Evolutionary conservation across 2,113 vertebrate species (phyloP).

Genomic region (Columba livia): DNA sequence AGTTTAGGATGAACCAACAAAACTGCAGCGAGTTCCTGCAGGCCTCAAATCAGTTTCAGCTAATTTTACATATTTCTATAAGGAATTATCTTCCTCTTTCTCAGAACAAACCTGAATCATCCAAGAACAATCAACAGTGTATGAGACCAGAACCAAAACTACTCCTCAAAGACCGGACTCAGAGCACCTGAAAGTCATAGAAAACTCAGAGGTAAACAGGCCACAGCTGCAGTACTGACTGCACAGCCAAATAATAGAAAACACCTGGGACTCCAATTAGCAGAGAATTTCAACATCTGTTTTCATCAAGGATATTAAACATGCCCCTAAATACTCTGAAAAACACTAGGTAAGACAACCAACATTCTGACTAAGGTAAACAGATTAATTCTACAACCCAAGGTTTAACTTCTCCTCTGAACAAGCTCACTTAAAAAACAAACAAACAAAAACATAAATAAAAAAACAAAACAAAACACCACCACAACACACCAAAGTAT

Average conservation of each 20-base stretch:
- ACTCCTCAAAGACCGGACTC: background rate
- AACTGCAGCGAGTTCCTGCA: background rate
- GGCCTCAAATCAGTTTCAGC: background rate
- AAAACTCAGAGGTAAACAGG: background rate
- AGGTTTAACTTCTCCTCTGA: background rate
- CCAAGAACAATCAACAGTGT: background rate
- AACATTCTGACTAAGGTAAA: background rate
- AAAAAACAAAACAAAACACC: background rate
- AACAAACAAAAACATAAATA: no score
- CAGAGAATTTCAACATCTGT: background rate
- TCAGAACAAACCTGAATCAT: background rate
- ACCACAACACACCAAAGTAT: no score
- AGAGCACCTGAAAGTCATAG: background rate
- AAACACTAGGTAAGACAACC: background rate
- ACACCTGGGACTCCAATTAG: background rate
- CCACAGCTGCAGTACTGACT: background rate
- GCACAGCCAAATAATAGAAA: background rate
- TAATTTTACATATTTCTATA: background rate
- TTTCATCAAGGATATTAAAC: background rate
- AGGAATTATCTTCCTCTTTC: background rate
- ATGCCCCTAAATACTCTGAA: background rate
- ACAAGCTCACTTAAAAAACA: background rate
- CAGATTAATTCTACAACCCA: background rate
- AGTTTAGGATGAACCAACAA: background rate
- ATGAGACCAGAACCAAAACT: background rate